Evolutionary conservation across 2,113 vertebrate species (phyloP).

Genomic region (Chinchilla lanigera): DNA sequence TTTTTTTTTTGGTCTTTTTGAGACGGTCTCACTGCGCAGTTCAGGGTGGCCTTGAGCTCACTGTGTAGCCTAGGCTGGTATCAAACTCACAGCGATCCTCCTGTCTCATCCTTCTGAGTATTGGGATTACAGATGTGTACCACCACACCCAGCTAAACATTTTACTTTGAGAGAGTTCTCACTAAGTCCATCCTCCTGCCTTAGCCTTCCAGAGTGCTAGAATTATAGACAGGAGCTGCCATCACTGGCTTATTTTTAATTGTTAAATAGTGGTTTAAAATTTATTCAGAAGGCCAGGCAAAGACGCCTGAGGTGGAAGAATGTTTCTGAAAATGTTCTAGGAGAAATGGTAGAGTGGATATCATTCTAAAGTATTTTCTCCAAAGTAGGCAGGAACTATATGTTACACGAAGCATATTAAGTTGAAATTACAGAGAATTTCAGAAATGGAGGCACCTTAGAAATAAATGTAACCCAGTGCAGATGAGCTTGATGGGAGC

Average conservation of each 20-base stretch:
- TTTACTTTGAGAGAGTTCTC: neutral
- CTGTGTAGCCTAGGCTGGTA: too few species aligned
- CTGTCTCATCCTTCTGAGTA: too few species aligned
- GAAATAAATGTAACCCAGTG: neutral
- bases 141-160: too few species aligned
- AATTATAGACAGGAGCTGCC: neutral
- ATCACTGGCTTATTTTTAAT: neutral
- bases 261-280: constrained; percentile 21
- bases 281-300: neutral
- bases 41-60: too few species aligned
- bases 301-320: constrained; percentile 10
- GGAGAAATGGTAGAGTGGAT: constrained; percentile 28
- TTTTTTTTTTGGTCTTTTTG: too few species aligned
- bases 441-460: neutral
- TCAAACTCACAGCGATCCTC: too few species aligned
- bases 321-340: constrained; percentile 1
- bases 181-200: neutral
- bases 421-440: constrained; percentile 44
- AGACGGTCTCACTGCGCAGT: too few species aligned
- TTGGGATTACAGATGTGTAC: too few species aligned
- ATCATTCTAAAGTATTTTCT: constrained; percentile 38
- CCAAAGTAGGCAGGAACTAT: neutral
- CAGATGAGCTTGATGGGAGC: neutral
- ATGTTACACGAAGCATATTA: constrained; percentile 2
- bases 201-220: neutral